Evolutionary conservation across 2,797 vertebrate genomes (phyloP).

Genomic region (Cossypha dichroa): DNA sequence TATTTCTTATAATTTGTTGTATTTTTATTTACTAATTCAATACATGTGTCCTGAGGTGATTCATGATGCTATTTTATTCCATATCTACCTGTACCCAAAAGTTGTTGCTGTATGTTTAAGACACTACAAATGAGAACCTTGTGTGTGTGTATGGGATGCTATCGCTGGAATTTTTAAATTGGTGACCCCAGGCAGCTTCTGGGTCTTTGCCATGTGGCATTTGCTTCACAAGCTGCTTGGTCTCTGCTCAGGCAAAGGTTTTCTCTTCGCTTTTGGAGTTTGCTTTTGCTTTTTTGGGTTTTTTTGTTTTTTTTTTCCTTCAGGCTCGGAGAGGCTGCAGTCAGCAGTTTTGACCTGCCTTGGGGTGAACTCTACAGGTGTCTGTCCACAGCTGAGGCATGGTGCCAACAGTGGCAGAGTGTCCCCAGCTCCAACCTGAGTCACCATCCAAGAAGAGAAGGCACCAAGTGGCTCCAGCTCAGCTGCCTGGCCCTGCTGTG

Average conservation of each 20-base stretch:
- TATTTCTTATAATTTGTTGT: background rate
- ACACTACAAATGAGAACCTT: no score
- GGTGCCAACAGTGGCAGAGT: rapidly evolving
- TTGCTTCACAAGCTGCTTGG: no score
- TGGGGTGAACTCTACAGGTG: background rate
- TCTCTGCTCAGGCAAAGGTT: no score
- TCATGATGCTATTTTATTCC: background rate
- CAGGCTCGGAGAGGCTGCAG: background rate
- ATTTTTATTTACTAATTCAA: background rate
- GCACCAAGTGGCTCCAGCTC: background rate
- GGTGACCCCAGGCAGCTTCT: no score
- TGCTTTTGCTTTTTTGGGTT: background rate
- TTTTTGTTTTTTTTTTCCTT: no score
- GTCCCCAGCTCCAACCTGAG: rapidly evolving
- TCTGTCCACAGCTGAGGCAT: rapidly evolving
- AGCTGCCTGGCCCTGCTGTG: background rate
- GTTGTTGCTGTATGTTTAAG: no score
- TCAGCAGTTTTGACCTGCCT: background rate
- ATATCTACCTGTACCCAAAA: background rate
- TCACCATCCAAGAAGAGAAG: background rate
- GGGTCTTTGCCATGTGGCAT: no score
- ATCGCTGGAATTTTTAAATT: no score
- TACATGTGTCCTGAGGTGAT: background rate
- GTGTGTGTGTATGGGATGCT: no score
- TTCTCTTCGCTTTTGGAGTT: background rate